Conservation (phyloP, 1,140 invertebrate genomes). For the Cydia pomonella region DNA sequence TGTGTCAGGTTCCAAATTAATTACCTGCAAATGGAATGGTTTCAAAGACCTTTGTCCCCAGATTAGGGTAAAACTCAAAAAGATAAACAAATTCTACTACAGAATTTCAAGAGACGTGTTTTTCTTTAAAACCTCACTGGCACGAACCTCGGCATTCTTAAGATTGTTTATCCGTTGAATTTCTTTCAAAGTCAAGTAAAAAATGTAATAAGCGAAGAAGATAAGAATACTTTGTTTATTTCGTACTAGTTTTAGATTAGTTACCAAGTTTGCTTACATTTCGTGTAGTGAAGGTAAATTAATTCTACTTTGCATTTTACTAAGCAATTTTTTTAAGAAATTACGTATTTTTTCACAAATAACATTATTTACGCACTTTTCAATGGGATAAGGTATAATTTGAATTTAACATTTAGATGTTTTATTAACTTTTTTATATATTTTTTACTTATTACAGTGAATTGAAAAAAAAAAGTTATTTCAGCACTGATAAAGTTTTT, state of each 20-base stretch:
- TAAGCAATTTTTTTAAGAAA: neutral
- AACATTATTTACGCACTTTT: neutral
- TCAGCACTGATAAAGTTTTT: too few relatives aligned
- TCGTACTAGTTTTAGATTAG: neutral
- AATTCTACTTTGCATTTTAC: neutral
- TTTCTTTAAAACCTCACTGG: neutral
- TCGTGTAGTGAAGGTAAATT: neutral
- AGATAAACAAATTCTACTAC: conserved; percentile 12
- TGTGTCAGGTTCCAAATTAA: conserved; percentile 31
- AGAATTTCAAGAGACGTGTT: neutral
- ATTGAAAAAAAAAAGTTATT: too few relatives aligned
- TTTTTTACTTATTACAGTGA: too few relatives aligned
- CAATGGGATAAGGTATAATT: too few relatives aligned
- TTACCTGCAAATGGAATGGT: conserved; percentile 27
- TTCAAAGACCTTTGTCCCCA: conserved; percentile 23
- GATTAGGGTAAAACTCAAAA: conserved; percentile 12
- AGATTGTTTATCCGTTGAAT: neutral
- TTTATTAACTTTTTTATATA: too few relatives aligned
- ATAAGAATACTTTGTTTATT: neutral
- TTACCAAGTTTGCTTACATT: neutral
- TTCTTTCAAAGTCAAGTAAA: neutral
- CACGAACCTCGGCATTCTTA: neutral
- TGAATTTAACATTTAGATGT: too few relatives aligned
- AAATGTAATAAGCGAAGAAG: conserved; percentile 1
- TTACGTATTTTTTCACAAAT: neutral